These are phyloP conservation scores for Anolis apletophallus DNA, from an alignment of 2,797 vertebrate genomes.

Conservation along the genomic window DNA sequence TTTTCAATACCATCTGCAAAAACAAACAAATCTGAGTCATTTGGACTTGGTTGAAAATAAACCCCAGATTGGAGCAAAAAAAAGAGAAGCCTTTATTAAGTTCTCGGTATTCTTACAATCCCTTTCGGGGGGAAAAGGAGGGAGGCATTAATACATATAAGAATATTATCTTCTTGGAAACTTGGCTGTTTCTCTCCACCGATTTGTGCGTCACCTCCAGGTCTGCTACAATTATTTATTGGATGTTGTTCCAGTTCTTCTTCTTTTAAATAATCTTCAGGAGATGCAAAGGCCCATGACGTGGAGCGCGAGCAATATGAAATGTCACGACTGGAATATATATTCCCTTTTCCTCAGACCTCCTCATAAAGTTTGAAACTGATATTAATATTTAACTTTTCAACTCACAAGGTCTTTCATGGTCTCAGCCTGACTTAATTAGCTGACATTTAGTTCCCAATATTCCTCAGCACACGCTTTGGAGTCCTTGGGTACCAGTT, in stretches of 20 bases:
- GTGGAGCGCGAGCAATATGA: constrained; percentile 58
- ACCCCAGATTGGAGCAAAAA: background rate
- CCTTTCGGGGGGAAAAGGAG: background rate
- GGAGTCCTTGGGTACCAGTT: constrained; percentile 52
- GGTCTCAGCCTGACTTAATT: constrained; percentile 65
- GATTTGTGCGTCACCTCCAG: constrained; percentile 58
- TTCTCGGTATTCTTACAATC: constrained; percentile 44
- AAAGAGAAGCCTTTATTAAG: background rate
- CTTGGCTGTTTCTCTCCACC: constrained; percentile 55
- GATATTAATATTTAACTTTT: constrained; percentile 71
- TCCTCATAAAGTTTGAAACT: constrained; percentile 64
- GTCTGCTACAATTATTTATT: constrained; percentile 50
- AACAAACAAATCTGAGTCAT: background rate
- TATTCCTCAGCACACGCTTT: constrained; percentile 36
- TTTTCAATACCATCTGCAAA: background rate
- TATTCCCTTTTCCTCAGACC: constrained; percentile 52
- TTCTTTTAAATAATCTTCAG: constrained; percentile 49
- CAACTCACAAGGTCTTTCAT: constrained; percentile 61
- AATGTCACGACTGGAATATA: constrained; percentile 49
- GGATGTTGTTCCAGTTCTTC: constrained; percentile 49
- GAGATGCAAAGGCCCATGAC: constrained; percentile 48
- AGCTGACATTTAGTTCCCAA: constrained; percentile 65
- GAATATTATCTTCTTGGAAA: constrained; percentile 40
- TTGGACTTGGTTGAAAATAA: constrained; percentile 12
- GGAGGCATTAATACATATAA: background rate